phyloP scores from a whole-genome alignment of 2,113 vertebrate genomes.

The Heptranchias perlo region DNA sequence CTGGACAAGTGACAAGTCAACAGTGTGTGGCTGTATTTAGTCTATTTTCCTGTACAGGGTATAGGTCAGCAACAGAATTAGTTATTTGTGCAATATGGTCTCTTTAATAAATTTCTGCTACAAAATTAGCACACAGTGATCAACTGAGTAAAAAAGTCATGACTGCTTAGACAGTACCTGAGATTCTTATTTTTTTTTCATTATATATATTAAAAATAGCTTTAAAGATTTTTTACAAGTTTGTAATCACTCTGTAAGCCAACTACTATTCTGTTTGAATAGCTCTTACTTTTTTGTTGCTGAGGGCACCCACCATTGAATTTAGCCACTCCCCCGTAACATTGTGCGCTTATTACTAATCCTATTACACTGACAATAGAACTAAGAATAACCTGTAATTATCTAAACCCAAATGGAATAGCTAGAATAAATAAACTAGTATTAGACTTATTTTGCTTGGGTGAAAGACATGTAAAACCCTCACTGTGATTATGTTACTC shows the following conservation, averaged over 20 bases:
- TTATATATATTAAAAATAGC: background rate
- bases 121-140: background rate
- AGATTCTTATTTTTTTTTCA: background rate
- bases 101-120: background rate
- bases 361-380: too few species aligned
- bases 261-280: background rate
- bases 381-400: too few species aligned
- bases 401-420: too few species aligned
- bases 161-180: background rate
- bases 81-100: background rate
- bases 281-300: too few species aligned
- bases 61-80: background rate
- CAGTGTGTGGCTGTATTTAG: background rate
- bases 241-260: background rate
- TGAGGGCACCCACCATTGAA: too few species aligned
- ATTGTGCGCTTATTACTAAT: too few species aligned
- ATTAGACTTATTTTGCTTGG: too few species aligned
- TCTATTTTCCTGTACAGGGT: background rate
- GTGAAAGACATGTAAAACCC: too few species aligned
- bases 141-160: background rate
- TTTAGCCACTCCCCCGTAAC: too few species aligned
- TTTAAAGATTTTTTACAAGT: background rate
- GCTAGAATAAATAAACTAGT: too few species aligned
- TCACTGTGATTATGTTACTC: too few species aligned
- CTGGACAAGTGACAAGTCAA: slow-evolving; percentile 4